Evolutionary conservation across 1,140 invertebrate genomes (phyloP).

Genomic region (Lamellibrachia luymesi): DNA sequence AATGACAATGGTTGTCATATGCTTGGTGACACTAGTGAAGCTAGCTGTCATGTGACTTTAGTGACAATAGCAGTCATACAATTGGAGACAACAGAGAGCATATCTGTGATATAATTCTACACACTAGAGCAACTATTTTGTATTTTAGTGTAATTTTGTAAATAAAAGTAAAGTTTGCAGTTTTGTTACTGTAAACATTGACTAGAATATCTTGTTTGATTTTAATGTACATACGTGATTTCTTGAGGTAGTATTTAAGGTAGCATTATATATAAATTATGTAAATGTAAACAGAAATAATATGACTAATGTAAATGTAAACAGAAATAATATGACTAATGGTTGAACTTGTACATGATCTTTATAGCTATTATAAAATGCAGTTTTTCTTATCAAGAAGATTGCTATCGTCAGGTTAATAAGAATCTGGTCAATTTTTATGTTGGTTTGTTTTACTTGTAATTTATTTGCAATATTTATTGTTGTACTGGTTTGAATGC

Average conservation of each 20-base stretch:
- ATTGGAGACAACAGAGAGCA: background rate
- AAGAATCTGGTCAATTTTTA: background rate
- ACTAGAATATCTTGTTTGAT: background rate
- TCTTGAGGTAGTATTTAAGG: background rate
- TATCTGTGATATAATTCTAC: slow-evolving; percentile 1
- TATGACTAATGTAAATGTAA: background rate
- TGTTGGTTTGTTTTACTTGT: background rate
- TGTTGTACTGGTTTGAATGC: background rate
- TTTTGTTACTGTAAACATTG: background rate
- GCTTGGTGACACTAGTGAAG: background rate
- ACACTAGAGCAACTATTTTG: background rate
- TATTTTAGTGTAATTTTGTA: background rate
- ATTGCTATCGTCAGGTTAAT: background rate
- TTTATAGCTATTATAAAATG: background rate
- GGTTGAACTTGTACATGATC: background rate
- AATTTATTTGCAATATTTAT: slow-evolving; percentile 1
- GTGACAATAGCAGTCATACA: background rate
- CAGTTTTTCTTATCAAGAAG: background rate
- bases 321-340: background rate
- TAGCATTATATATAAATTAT: background rate
- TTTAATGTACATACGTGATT: background rate
- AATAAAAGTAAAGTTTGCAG: background rate
- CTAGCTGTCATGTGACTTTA: background rate
- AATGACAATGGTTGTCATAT: background rate
- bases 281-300: background rate